A percentile compares a stretch with the other conserved stretches of the same genome.
Evolutionary conservation across 2,797 vertebrate genomes (phyloP).

Genomic region (Melanotaenia nigrans): DNA sequence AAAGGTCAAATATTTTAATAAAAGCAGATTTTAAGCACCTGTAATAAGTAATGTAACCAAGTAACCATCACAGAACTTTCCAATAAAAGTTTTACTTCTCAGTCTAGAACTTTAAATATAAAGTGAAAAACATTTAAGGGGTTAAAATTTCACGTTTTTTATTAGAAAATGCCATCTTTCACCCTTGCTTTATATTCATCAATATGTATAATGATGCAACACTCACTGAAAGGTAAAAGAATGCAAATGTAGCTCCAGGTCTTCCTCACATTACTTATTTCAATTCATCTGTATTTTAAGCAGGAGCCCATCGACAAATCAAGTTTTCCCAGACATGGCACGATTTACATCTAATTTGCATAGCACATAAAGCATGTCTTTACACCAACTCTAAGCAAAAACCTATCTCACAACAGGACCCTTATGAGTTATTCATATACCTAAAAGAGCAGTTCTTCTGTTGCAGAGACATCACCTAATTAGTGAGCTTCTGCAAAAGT

Average conservation of each 20-base stretch:
- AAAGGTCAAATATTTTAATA: background rate
- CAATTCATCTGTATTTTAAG: background rate
- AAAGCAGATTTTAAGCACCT: background rate
- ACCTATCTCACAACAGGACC: background rate
- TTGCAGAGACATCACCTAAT: constrained; percentile 33
- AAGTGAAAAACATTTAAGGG: background rate
- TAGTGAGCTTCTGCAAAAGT: constrained; percentile 29
- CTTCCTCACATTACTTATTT: background rate
- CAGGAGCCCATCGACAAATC: too few relatives aligned
- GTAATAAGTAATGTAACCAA: background rate
- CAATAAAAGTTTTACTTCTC: too few relatives aligned
- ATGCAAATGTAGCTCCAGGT: background rate
- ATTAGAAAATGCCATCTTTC: background rate
- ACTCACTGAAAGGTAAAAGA: background rate
- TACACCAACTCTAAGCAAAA: constrained; percentile 6
- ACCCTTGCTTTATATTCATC: background rate
- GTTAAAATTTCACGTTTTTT: background rate
- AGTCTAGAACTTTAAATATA: background rate
- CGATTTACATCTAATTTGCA: constrained; percentile 23
- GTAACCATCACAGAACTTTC: background rate
- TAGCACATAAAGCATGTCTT: background rate
- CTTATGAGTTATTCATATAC: constrained; percentile 9
- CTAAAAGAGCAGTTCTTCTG: background rate
- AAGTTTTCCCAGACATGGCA: background rate
- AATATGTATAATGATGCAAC: background rate